Evolutionary conservation across 2,113 vertebrate genomes (phyloP), one percentile per base, ranked within the genome.

Genomic region (Petrocephalus zakoni): DNA sequence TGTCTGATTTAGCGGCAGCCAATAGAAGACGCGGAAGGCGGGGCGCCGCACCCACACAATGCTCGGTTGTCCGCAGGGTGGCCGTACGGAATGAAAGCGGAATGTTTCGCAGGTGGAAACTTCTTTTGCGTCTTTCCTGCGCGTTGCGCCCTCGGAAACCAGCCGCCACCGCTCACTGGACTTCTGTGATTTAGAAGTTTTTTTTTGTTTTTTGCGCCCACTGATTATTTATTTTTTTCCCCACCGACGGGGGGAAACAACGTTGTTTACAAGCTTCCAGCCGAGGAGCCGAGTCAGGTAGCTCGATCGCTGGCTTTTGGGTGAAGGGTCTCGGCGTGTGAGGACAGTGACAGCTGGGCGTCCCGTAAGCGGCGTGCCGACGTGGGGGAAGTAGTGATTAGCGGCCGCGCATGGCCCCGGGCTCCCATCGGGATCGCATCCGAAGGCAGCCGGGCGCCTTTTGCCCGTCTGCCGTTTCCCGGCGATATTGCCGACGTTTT

Each of bases 91-190:
- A 84, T 58, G 88, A 83, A 83, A 85, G 47, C 51, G 47, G 81
- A 46, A 51, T 85, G 87, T 68, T 49, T 53, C 87, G 88, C 89
- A 90, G 88, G 89, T 90, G 88, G 34, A 85, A 87, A 87, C 88
- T 87, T 84, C 55, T 34, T 61, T 42, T 53, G 21, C 72, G 17
- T 56, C 46, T 64, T 49, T 88, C 82, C 29, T 4, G 8, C 29
- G 83, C 56, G 53, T 46, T 85, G 86, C 19, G 52, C 34, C 68
- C 64, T 46, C 22, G 22, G 25, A 83, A 87, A 17, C n/a, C 84
- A 49, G 52, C 11, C 19, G 75, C 52, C 87, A 29, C 75, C 55
- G 64, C 51, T 42, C 19, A 75, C 53, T 51, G 86, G 89, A 61
- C 85, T 34, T 61, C 34, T 34, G 17, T 85, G n/a, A 64, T 75